Conservation (phyloP, 2,113 vertebrate species). For the Scomber scombrus region DNA sequence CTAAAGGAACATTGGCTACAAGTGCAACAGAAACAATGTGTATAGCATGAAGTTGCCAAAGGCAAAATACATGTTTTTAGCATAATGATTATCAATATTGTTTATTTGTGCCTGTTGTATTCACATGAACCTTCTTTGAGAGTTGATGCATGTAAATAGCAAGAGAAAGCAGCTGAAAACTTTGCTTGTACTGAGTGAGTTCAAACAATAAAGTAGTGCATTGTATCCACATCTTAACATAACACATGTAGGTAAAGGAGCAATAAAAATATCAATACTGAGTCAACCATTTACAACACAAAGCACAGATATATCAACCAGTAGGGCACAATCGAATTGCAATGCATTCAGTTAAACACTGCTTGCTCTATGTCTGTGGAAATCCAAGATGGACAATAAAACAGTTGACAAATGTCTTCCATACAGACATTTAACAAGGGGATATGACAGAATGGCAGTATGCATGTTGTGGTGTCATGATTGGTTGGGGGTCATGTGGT, state of each 20-base stretch:
- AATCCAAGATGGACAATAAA: constrained; percentile 15
- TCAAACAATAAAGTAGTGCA: no score
- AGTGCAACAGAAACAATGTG: constrained; percentile 36
- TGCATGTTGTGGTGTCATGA: constrained; percentile 47
- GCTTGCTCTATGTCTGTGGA: neutral
- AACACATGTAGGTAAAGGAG: neutral
- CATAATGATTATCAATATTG: constrained; percentile 25
- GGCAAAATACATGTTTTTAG: constrained; percentile 9
- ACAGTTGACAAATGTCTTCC: constrained; percentile 37
- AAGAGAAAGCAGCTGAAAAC: no score
- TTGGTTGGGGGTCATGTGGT: constrained; percentile 52
- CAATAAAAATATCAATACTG: neutral
- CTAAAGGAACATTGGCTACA: constrained; percentile 33
- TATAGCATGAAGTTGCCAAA: constrained; percentile 52
- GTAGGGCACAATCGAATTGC: neutral
- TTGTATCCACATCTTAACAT: neutral
- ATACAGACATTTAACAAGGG: constrained; percentile 22
- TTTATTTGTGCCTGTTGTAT: neutral
- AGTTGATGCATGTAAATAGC: no score
- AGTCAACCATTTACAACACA: neutral
- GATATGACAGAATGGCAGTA: constrained; percentile 49
- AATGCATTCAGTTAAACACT: neutral
- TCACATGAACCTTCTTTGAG: neutral
- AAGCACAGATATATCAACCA: neutral
- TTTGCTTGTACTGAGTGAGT: no score